phyloP scores from a whole-genome alignment of 2,888 invertebrate species.

The Drosophila mimetica region DNA sequence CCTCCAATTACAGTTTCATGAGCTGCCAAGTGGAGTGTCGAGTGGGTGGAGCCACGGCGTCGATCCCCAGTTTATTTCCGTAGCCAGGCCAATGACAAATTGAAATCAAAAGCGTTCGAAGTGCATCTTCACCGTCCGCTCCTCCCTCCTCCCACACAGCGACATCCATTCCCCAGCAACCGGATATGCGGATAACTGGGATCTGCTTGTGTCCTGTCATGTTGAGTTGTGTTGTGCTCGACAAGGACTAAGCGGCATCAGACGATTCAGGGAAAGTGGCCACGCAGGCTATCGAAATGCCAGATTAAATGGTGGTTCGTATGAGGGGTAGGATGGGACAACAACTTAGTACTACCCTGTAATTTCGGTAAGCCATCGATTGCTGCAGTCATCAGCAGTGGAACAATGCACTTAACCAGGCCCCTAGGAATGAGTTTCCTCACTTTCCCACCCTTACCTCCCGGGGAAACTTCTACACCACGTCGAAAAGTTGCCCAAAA shows the following conservation, averaged over 20 bases:
- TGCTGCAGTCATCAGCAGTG: conserved; percentile 41
- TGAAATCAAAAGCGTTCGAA: conserved; percentile 36
- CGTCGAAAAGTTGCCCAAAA: conserved; percentile 66
- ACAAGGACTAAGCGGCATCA: conserved; percentile 45
- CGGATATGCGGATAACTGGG: conserved; percentile 5
- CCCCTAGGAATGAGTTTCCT: neutral
- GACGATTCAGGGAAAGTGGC: conserved; percentile 25
- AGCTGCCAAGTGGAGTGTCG: conserved; percentile 1
- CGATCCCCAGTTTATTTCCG: conserved; percentile 5
- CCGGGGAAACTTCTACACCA: conserved; percentile 24
- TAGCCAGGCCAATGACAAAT: conserved; percentile 41
- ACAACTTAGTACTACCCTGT: neutral
- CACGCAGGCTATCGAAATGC: conserved; percentile 41
- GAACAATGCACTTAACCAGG: conserved; percentile 49
- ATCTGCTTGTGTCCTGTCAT: conserved; percentile 11
- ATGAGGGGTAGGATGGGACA: conserved; percentile 21
- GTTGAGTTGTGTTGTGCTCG: conserved; percentile 7
- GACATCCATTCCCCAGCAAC: neutral
- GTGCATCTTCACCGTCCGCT: neutral
- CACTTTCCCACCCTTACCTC: neutral
- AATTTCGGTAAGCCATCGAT: conserved; percentile 16
- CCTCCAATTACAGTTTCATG: conserved; percentile 49
- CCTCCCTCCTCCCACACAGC: neutral
- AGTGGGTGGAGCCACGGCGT: neutral
- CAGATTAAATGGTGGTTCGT: conserved; percentile 35